Percentiles rank a stretch among this genome's conserved stretches.
phyloP scores from a whole-genome alignment of 1,140 invertebrate species.

The Agraylea sexmaculata region DNA sequence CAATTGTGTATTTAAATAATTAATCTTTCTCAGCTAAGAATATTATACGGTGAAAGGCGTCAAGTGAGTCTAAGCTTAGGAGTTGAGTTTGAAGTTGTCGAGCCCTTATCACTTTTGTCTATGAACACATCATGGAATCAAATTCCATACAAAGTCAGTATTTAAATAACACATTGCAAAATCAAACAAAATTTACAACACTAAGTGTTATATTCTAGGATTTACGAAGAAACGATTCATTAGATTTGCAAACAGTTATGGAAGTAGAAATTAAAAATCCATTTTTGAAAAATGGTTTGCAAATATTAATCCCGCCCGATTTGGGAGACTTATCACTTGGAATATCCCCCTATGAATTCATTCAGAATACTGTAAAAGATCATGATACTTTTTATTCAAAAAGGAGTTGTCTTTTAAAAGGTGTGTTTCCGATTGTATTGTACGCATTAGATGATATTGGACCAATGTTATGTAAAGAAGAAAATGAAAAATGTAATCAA shows the following conservation, averaged over 20 bases:
- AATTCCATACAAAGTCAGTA: conserved; percentile 26
- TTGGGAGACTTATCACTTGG: conserved; percentile 33
- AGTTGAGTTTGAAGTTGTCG: conserved; percentile 65
- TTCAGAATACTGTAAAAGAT: conserved; percentile 25
- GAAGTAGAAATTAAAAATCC: conserved; percentile 64
- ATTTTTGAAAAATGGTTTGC: conserved; percentile 58
- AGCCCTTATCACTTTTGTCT: conserved; percentile 36
- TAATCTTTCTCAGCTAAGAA: conserved; percentile 36
- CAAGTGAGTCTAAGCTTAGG: conserved; percentile 57
- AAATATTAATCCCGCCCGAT: conserved; percentile 61
- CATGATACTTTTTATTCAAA: conserved; percentile 31
- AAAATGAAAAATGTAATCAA: not conserved
- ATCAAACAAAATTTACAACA: conserved; percentile 1
- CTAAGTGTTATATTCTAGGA: conserved; percentile 43
- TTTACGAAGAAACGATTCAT: conserved; percentile 43
- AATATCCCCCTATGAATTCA: conserved; percentile 24
- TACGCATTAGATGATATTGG: conserved; percentile 32
- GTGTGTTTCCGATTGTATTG: conserved; percentile 32
- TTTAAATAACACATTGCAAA: not conserved
- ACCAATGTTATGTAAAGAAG: not conserved
- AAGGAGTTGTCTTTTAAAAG: conserved; percentile 28
- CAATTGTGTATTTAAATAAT: conserved; percentile 2
- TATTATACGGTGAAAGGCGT: conserved; percentile 55
- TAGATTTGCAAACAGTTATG: conserved; percentile 52
- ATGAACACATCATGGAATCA: conserved; percentile 24